These are phyloP conservation scores for Pseudois nayaur DNA, from an alignment of 2,113 vertebrate species.

Conservation along the genomic window DNA sequence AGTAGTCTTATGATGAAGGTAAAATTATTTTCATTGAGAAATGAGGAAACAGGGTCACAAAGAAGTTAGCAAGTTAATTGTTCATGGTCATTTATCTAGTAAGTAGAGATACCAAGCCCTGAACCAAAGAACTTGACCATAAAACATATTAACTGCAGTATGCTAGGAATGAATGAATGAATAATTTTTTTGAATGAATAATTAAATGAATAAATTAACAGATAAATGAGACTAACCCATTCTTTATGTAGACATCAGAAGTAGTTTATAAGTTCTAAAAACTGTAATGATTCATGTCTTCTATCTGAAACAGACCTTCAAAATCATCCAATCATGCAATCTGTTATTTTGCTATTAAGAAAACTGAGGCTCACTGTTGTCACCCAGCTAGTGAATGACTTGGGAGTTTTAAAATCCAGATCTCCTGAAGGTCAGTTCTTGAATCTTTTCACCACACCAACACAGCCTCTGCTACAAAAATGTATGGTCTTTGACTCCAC, in stretches of 20 bases:
- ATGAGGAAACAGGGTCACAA: not conserved
- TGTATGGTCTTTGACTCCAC: not conserved
- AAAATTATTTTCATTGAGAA: constrained; percentile 2
- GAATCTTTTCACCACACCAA: not conserved
- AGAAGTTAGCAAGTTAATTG: not conserved
- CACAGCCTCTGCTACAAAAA: not conserved
- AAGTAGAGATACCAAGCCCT: not conserved
- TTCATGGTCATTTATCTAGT: not conserved
- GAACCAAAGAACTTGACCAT: not conserved
- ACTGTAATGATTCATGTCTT: not conserved
- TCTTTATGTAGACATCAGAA: not conserved
- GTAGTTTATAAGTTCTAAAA: not conserved
- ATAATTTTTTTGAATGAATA: not conserved
- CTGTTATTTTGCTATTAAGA: not conserved
- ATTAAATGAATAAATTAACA: not conserved
- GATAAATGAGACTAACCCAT: not conserved
- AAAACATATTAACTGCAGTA: not conserved
- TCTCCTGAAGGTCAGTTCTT: not conserved
- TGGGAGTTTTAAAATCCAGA: not conserved
- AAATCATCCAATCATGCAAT: not conserved
- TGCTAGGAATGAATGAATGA: not conserved
- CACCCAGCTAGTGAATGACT: not conserved
- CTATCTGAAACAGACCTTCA: not conserved
- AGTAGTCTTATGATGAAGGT: not conserved
- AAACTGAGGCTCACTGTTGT: not conserved